Evolutionary conservation across 1,140 invertebrate genomes (phyloP).

Genomic region (Panagrolaimus sp.): DNA sequence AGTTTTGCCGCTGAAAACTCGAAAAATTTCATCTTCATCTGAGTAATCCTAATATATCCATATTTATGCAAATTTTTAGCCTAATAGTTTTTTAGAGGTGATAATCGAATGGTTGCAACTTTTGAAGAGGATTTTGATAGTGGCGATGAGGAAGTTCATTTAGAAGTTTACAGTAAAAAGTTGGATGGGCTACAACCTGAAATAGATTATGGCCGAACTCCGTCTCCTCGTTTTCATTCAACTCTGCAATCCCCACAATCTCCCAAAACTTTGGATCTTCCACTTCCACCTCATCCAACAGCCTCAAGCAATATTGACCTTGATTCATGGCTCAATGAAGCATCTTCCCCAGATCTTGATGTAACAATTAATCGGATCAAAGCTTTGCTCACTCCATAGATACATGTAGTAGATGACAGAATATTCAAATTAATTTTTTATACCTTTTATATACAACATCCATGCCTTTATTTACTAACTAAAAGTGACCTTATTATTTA

Average conservation of each 20-base stretch:
- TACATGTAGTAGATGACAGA: too few relatives aligned
- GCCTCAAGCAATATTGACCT: too few relatives aligned
- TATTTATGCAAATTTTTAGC: background rate
- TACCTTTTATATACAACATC: too few relatives aligned
- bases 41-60: conserved; percentile 2
- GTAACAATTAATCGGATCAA: too few relatives aligned
- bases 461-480: too few relatives aligned
- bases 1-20: background rate
- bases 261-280: background rate
- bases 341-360: too few relatives aligned
- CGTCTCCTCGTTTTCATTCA: background rate
- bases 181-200: background rate
- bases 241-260: background rate
- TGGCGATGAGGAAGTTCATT: conserved; percentile 25
- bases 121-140: conserved; percentile 49
- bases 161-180: conserved; percentile 2
- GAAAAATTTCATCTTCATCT: conserved; percentile 19
- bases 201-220: background rate
- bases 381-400: too few relatives aligned
- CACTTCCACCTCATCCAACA: too few relatives aligned
- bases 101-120: conserved; percentile 43
- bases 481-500: too few relatives aligned
- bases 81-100: conserved; percentile 17
- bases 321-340: too few relatives aligned
- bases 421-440: too few relatives aligned